Conservation (phyloP, 2,113 vertebrate genomes). For the Clupea harengus region DNA sequence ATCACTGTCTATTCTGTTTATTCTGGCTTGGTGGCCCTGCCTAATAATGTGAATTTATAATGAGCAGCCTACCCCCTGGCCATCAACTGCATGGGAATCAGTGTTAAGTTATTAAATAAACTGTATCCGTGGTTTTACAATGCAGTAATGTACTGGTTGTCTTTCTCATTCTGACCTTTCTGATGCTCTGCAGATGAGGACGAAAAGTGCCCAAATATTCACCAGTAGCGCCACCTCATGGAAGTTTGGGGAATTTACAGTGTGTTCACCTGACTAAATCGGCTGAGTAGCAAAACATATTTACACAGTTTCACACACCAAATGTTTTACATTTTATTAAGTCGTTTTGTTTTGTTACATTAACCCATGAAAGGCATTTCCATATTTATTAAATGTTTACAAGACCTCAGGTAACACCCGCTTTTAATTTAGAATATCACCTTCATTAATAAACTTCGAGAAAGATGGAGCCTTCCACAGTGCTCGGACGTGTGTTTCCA, state of each 20-base stretch:
- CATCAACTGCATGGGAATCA: background rate
- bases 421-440: slow-evolving; percentile 73
- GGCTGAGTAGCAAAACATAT: background rate
- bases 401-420: slow-evolving; percentile 74
- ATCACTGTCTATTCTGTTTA: background rate
- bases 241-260: background rate
- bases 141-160: background rate
- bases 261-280: background rate
- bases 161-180: background rate
- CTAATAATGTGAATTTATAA: background rate
- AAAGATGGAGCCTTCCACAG: slow-evolving; percentile 53
- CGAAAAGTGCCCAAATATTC: background rate
- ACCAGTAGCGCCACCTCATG: background rate
- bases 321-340: background rate
- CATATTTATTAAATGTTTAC: slow-evolving; percentile 68
- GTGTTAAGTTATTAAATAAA: background rate
- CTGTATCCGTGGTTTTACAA: background rate
- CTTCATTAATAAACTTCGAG: slow-evolving; percentile 83
- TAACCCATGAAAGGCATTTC: slow-evolving; percentile 41
- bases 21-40: background rate
- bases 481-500: slow-evolving; percentile 35
- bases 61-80: background rate
- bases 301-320: background rate
- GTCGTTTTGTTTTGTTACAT: background rate
- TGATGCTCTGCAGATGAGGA: background rate